A percentile compares a stretch with the other conserved stretches of the same genome.
Conservation (phyloP, 2,888 invertebrate genomes). For the Drosophila diplacantha region DNA sequence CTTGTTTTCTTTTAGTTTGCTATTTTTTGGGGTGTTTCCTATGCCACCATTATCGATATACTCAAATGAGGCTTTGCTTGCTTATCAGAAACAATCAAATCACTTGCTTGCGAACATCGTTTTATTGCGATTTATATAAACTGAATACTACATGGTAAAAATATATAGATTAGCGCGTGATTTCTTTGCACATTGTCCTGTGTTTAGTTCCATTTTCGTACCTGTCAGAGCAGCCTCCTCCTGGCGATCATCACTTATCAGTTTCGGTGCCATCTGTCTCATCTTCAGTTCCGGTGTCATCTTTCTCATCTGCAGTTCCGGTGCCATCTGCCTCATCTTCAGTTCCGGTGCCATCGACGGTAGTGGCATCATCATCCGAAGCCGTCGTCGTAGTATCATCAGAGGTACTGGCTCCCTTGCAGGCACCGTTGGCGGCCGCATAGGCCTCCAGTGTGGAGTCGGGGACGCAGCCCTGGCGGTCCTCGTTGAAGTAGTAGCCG, state of each 20-base stretch:
- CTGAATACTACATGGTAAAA: constrained; percentile 28
- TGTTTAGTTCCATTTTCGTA: constrained; percentile 6
- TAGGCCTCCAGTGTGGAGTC: fast-evolving
- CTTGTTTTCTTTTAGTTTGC: background rate
- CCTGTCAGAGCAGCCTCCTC: background rate
- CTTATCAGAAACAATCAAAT: background rate
- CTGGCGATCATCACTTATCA: background rate
- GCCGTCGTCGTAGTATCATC: background rate
- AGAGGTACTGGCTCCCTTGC: constrained; percentile 12
- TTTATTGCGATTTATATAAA: constrained; percentile 23
- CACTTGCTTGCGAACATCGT: constrained; percentile 15
- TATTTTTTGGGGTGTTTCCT: constrained; percentile 3
- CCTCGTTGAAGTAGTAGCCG: constrained; percentile 33
- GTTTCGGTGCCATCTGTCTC: too few species aligned
- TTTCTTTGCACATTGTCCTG: constrained; percentile 17
- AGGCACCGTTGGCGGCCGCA: background rate
- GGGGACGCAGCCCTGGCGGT: constrained; percentile 30
- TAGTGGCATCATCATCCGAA: background rate
- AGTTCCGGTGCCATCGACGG: too few species aligned
- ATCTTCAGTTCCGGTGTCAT: too few species aligned
- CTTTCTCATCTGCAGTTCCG: too few species aligned
- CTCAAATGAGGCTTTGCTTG: background rate
- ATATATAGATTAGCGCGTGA: constrained; percentile 5
- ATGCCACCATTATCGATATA: background rate
- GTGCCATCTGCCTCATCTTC: too few species aligned